Conservation (phyloP, 1,140 invertebrate genomes). For the Frieseomelitta varia region DNA sequence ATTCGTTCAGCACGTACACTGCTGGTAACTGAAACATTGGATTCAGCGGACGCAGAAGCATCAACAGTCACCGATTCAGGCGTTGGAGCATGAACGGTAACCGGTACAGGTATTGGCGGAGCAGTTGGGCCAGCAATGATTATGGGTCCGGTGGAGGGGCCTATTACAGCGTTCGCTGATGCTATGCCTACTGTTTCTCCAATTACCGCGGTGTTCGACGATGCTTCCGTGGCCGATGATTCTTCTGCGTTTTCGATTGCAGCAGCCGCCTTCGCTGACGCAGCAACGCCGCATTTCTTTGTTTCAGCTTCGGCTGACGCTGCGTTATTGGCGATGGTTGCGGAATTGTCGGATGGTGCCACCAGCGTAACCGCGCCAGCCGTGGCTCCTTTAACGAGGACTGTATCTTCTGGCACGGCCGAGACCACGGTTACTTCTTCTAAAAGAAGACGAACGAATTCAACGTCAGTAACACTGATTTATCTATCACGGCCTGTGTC, state of each 20-base stretch:
- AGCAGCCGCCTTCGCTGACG: conserved; percentile 32
- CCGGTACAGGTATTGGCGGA: conserved; percentile 15
- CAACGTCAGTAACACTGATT: too few species aligned
- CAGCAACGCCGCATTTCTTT: conserved; percentile 15
- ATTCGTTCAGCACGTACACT: not conserved
- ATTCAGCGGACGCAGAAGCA: not conserved
- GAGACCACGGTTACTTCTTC: not conserved
- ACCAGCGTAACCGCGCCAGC: conserved; percentile 32
- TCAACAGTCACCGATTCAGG: not conserved
- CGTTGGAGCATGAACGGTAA: not conserved
- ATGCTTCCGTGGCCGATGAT: conserved; percentile 16
- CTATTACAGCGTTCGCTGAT: conserved; percentile 39
- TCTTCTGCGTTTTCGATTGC: conserved; percentile 33
- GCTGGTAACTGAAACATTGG: not conserved
- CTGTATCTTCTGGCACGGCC: not conserved
- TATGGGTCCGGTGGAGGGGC: conserved; percentile 46
- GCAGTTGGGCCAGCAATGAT: conserved; percentile 31
- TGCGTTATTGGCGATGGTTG: conserved; percentile 1
- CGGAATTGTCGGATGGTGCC: conserved; percentile 27
- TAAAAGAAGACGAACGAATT: not conserved
- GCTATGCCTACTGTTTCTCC: conserved; percentile 22
- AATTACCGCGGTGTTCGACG: conserved; percentile 20
- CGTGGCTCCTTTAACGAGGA: conserved; percentile 32
- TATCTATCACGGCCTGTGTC: too few species aligned
- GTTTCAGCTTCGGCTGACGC: conserved; percentile 13